Evolutionary conservation across 2,113 vertebrate genomes (phyloP), one percentile per base, ranked within the genome.

Genomic region (Marmota flaviventris): DNA sequence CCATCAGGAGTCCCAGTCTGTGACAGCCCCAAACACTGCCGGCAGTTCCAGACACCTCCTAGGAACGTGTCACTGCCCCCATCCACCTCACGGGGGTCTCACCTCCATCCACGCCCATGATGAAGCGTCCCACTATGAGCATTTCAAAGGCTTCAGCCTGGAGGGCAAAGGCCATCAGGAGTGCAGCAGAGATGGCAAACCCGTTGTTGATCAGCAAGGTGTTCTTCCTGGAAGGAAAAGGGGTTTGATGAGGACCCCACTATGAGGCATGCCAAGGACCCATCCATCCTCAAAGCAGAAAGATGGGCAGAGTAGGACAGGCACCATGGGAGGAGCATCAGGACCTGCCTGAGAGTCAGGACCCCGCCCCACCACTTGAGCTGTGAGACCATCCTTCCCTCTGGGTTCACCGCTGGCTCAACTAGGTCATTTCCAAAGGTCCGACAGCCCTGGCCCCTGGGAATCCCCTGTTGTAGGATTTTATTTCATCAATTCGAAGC

Each of bases 51-150:
- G n/a, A 65, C 73, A 48, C 58, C 42, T 32, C 89, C 11, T 0
- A 85, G 70, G 45, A 5, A 34, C 0, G 14, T 37, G 8, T 63
- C 25, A 10, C 39, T 67, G 58, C 1, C 3, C 1, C 27, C 78
- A 10, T 7, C 22, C 4, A 39, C 2, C 25, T 10, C 29, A 4
- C 0, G 0, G 10, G 2, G 10, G 34, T 13, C 99, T 98, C 97
- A 99, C 99, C 99, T 98, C 99, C 99, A 96, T 99, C 99, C 79
- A 99, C 97, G 0, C 99, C 99, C 88, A 99, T 99, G 93, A 99
- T 90, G 94, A 99, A 90, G 0, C 99, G 99, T 2, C 99, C 99
- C 94, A 99, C 77, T 5, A 99, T 99, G 94, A 99, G 98, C 99
- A 99, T 99, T 97, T 99, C 99, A 85, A 99, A 99, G 0, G 99